phyloP scores from a whole-genome alignment of 1,140 invertebrate genomes.

The Atopsyche davidsoni region DNA sequence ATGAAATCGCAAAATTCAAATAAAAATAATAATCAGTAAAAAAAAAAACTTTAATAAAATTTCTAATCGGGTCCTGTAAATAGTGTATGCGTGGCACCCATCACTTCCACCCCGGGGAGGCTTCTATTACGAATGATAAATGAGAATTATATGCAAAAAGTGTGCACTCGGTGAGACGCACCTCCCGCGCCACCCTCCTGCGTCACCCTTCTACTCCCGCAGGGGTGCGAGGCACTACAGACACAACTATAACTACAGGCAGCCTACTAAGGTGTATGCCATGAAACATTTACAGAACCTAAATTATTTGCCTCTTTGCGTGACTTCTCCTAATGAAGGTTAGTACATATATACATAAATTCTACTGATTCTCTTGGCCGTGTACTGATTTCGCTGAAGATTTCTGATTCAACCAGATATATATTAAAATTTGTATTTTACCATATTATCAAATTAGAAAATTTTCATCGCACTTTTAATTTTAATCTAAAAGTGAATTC shows the following conservation, averaged over 20 bases:
- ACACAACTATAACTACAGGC: not conserved
- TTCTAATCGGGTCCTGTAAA: constrained; percentile 12
- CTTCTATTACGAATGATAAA: constrained; percentile 31
- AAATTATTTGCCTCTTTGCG: no score
- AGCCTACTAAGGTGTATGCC: not conserved
- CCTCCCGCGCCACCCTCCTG: constrained; percentile 3
- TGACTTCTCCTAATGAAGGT: no score
- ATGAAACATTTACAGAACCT: no score
- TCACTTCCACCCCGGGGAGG: constrained; percentile 27
- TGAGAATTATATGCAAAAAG: constrained; percentile 31
- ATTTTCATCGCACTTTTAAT: no score
- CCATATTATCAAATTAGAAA: no score
- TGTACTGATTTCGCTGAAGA: no score
- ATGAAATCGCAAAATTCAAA: no score
- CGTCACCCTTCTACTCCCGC: constrained; percentile 24
- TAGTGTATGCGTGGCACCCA: constrained; percentile 24
- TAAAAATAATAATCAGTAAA: not conserved
- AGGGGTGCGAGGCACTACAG: not conserved
- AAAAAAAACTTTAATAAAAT: not conserved
- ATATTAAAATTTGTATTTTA: no score
- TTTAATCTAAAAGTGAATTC: no score
- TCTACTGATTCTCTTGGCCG: no score
- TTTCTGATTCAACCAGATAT: no score
- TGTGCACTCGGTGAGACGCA: constrained; percentile 10
- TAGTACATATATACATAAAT: no score